Conservation (phyloP, 2,888 invertebrate species). For the Anaspis maculata region DNA sequence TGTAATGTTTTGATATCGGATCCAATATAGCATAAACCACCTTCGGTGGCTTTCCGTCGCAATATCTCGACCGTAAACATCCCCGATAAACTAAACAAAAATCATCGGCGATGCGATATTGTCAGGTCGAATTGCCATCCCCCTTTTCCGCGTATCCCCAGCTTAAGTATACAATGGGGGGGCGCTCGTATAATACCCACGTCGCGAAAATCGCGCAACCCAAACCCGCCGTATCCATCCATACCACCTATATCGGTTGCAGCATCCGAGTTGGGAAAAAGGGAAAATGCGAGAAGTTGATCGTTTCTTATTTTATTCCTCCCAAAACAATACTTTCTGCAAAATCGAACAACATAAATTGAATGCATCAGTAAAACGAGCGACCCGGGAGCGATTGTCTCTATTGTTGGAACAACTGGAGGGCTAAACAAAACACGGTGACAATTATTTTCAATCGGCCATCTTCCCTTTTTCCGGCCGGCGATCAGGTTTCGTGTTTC, state of each 20-base stretch:
- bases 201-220: no score
- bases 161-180: no score
- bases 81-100: slow-evolving; percentile 34
- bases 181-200: no score
- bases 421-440: slow-evolving; percentile 35
- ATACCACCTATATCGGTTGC: no score
- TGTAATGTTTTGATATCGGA: no score
- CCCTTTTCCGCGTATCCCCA: slow-evolving; percentile 12
- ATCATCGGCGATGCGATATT: slow-evolving; percentile 24
- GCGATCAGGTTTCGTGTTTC: slow-evolving; percentile 30
- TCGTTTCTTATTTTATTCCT: slow-evolving; percentile 19
- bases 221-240: no score
- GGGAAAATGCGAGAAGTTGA: no score
- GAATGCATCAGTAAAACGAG: slow-evolving; percentile 41
- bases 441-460: slow-evolving; percentile 44
- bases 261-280: no score
- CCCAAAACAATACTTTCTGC: slow-evolving; percentile 15
- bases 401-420: slow-evolving; percentile 30
- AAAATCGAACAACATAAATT: slow-evolving; percentile 33
- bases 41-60: slow-evolving; percentile 24
- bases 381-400: slow-evolving; percentile 38
- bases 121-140: slow-evolving; percentile 17
- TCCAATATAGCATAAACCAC: slow-evolving; percentile 32
- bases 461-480: slow-evolving; percentile 26
- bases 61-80: slow-evolving; percentile 34